A percentile compares a stretch with the other conserved stretches of the same genome.
Conservation (phyloP, 2,888 invertebrate species). For the Noctua pronuba region DNA sequence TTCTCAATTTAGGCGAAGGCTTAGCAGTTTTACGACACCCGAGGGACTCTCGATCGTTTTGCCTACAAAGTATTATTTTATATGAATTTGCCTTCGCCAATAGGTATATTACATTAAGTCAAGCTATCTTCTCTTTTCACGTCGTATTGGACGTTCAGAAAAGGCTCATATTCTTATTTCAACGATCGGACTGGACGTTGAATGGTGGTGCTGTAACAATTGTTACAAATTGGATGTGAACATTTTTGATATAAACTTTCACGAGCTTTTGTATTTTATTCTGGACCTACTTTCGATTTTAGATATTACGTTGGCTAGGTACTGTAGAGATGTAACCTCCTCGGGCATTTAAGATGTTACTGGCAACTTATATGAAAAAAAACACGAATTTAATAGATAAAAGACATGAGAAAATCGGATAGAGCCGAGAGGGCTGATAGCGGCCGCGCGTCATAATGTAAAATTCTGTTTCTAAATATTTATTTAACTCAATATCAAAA, state of each 20-base stretch:
- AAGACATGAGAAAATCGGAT: neutral
- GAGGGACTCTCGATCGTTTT: constrained; percentile 83
- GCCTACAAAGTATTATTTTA: constrained; percentile 87
- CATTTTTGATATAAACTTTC: constrained; percentile 74
- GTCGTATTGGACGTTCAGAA: constrained; percentile 76
- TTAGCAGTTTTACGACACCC: constrained; percentile 85
- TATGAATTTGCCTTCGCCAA: constrained; percentile 80
- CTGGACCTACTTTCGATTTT: constrained; percentile 28
- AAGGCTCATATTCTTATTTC: constrained; percentile 80
- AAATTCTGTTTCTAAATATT: neutral
- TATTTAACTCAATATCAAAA: neutral
- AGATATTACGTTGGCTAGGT: constrained; percentile 21
- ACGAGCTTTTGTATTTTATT: constrained; percentile 70
- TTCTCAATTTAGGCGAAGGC: constrained; percentile 85
- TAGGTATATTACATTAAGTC: constrained; percentile 79
- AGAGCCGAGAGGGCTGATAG: neutral
- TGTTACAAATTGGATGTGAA: constrained; percentile 83
- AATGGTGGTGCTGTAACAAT: constrained; percentile 79
- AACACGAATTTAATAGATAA: neutral
- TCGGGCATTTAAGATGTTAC: neutral
- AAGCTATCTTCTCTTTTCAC: constrained; percentile 75
- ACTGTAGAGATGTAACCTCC: neutral
- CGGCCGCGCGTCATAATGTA: neutral
- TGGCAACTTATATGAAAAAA: neutral
- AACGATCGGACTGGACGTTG: constrained; percentile 72